Evolutionary conservation across 1,140 invertebrate species (phyloP).

Genomic region (Tetramorium alpestre): DNA sequence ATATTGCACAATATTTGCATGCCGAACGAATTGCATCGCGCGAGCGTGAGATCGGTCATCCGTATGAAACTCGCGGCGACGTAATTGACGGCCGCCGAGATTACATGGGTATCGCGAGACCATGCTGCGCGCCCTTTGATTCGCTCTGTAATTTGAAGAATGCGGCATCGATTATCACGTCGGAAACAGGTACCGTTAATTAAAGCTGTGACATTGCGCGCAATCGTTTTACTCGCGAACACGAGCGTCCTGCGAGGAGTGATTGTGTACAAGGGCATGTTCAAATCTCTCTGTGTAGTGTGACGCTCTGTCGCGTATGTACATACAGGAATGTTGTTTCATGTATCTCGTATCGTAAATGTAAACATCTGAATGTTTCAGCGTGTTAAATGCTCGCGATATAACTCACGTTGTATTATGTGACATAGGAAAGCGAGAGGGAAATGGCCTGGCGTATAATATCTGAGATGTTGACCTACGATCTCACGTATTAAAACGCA

Average conservation of each 20-base stretch:
- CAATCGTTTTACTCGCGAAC: slow-evolving; percentile 4
- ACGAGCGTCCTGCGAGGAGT: neutral
- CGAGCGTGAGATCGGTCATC: neutral
- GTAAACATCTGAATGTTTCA: neutral
- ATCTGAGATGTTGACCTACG: slow-evolving; percentile 5
- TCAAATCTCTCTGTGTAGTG: neutral
- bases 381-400: neutral
- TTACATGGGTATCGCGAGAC: neutral
- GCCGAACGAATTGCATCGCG: neutral
- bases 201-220: slow-evolving; percentile 11
- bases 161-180: slow-evolving; percentile 20
- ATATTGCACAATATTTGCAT: neutral
- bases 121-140: slow-evolving; percentile 23
- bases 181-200: slow-evolving; percentile 28
- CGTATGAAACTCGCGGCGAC: neutral
- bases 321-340: neutral
- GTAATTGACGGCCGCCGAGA: slow-evolving; percentile 28
- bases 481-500: slow-evolving; percentile 28
- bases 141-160: slow-evolving; percentile 37
- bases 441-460: neutral
- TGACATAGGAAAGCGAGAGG: neutral
- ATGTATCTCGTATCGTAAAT: neutral
- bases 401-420: neutral
- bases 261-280: neutral
- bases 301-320: no score